Base-by-base conservation (phyloP, 2,888 invertebrate genomes). In the Oxyscelio sp. region DNA sequence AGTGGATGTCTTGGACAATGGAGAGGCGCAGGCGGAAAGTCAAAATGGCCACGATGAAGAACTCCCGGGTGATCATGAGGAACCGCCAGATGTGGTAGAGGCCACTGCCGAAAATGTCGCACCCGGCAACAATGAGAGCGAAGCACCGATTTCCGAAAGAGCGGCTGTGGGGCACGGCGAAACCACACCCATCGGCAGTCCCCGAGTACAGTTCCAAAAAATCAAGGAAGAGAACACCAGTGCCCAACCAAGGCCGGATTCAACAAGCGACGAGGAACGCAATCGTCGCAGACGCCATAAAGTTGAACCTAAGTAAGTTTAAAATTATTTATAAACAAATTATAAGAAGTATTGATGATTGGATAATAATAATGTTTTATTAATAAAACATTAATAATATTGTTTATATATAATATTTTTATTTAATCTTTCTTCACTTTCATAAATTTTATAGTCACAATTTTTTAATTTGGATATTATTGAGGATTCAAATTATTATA, bases 101-200 rank as follows among this genome's bases (percentile, higher is more conserved):
- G 88, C 89, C 52, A 82, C 88, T 6, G 71, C 63, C 38, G 63
- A 89, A 87, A 84, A 80, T 52, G 63, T 74, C 52, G 21, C 13
- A 0, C 73, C 45, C 0, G 17, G 83, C 9, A 87, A 83, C 83
- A 90, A 88, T 82, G 94, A 94, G 84, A 91, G 89, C 87, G 94
- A 94, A 66, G 94, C 94, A 0, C 93, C 90, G 17, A 86, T 93
- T 13, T 94, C 94, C 0, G 94, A 94, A 54, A 90, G 94, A 74
- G 94, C 94, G 4, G 94, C 93, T 61, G 91, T 91, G 24, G 89
- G 91, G 45, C 89, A 90, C 71, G 90, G 83, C 85, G 93, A 94
- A 3, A 91, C 89, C 56, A 88, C 92, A 0, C 87, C 87, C 2
- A 50, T 90, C 3, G 93, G 91, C 9, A 93, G 92, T 85, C 94